phyloP scores from a whole-genome alignment of 2,888 invertebrate species.

The Yponomeuta evonymella region DNA sequence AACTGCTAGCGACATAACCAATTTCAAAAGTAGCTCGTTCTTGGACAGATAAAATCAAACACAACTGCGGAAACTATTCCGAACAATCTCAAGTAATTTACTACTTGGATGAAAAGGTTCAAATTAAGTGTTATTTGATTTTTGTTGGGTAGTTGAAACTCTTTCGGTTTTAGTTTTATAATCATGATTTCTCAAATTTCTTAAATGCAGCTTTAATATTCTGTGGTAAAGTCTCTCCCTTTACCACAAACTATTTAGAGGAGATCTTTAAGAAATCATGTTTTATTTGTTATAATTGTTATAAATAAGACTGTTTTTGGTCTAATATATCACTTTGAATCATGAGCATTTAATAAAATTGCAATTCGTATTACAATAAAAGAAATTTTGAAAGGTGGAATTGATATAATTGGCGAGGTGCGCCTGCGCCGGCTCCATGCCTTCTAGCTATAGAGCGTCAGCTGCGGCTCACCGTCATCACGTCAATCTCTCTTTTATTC shows the following conservation, averaged over 20 bases:
- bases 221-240: no score
- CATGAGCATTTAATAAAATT: background rate
- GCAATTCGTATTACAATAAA: background rate
- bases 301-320: no score
- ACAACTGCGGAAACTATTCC: constrained; percentile 23
- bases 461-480: background rate
- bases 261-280: background rate
- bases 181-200: no score
- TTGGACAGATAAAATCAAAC: constrained; percentile 32
- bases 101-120: constrained; percentile 8
- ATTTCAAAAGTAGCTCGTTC: constrained; percentile 37
- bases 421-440: constrained; percentile 3
- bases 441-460: constrained; percentile 7
- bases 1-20: constrained; percentile 49
- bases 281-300: background rate
- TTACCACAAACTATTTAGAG: no score
- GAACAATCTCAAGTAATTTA: constrained; percentile 24
- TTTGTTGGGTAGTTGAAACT: background rate
- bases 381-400: background rate
- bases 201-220: no score
- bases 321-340: no score
- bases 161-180: no score
- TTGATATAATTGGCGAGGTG: constrained; percentile 3
- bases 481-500: constrained; percentile 2
- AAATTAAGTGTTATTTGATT: background rate